Evolutionary conservation across 2,888 invertebrate genomes (phyloP), one percentile per base, ranked within the genome.

Genomic region (Zele albiditarsus): DNA sequence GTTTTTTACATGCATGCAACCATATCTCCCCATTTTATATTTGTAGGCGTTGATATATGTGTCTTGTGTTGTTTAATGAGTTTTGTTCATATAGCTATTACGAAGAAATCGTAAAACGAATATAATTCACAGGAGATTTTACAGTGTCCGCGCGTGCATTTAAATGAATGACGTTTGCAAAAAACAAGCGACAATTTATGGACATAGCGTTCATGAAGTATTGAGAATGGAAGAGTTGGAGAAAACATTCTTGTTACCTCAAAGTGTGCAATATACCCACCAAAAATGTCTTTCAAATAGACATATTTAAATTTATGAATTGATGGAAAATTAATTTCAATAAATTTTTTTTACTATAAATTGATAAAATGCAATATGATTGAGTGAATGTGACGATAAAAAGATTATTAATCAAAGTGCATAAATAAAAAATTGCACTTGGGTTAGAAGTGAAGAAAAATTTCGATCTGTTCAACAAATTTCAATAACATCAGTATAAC

Each of bases 111-210:
- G 33, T 63, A 63, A 63, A 63, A 33, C n/a, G 38, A 63, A 38
- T 33, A 53, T 53, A 63, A 63, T 33, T 33, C 33, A 63, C 23
- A 12, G 16, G 31, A 62, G n/a, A 63, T 63, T 63, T 63, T 33
- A 23, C 33, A 63, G 53, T 53, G 53, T 20, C 20, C 20, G n/a
- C 46, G 10, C 23, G 23, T 3, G 8, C 20, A 8, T 63, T 33
- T 33, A 23, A 2, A n/a, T 63, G 20, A 31, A 20, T 63, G 20
- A 63, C 33, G n/a, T 38, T 63, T n/a, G 38, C 1, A 38, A 62
- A 62, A 63, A 63, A 63, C n/a, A n/a, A 12, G 63, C 38, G 63
- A 63, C 20, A 63, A 63, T 63, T 63, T 63, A 63, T 63, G 38
- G 12, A 38, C 31, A 31, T n/a, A 53, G 8, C n/a, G 20, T 20